Conservation (phyloP, 2,113 vertebrate species). For the Scopus umbretta region DNA sequence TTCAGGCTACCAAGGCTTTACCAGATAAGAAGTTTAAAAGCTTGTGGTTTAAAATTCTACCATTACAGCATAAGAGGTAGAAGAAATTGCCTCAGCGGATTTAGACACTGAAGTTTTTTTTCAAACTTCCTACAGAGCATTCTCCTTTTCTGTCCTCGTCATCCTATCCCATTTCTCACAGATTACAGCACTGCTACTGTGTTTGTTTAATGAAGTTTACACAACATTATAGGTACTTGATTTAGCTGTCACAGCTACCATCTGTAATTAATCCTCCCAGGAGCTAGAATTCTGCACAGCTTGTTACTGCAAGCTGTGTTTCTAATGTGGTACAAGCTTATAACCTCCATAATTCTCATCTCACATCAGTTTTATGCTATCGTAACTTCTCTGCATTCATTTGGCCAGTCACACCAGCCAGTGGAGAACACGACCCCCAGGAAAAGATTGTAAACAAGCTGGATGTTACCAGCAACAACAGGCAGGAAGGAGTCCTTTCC, state of each 20-base stretch:
- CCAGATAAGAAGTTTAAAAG: constrained; percentile 37
- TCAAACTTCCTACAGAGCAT: background rate
- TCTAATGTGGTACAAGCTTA: background rate
- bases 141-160: background rate
- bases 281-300: background rate
- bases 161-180: background rate
- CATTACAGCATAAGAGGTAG: background rate
- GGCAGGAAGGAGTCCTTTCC: background rate
- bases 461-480: background rate
- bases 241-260: constrained; percentile 35
- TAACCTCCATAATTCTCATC: background rate
- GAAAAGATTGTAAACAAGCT: background rate
- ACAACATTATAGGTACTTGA: constrained; percentile 25
- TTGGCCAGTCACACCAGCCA: background rate
- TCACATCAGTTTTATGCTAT: background rate
- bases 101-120: background rate
- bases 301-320: background rate
- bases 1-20: constrained; percentile 3
- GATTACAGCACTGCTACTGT: background rate
- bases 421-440: background rate
- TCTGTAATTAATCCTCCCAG: constrained; percentile 49
- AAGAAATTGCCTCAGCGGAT: background rate
- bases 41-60: background rate
- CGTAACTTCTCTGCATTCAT: background rate
- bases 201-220: constrained; percentile 44